Base-by-base conservation (phyloP, 2,888 invertebrate species). In the Eilema caniola region DNA sequence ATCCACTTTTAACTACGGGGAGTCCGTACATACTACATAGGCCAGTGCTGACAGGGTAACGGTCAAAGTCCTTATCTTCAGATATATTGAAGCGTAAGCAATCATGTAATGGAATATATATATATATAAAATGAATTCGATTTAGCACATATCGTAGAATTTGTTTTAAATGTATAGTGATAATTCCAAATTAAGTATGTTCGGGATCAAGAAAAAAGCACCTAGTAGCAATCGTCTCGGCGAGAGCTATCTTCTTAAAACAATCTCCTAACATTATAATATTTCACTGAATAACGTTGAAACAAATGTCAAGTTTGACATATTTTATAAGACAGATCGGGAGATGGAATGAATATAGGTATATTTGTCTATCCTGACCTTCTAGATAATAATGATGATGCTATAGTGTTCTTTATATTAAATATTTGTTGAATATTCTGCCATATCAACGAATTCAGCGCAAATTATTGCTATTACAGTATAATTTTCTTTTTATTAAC, bases 381-480 rank as follows among this genome's bases (percentile, higher is more conserved):
- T 33, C 28, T n/a, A 61, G 61, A 33, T 33, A n/a, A 53, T n/a
- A 61, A n/a, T 61, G 31, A n/a, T 33, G 10, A 61, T n/a, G 60
- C 31, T 31, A 61, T 61, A 28, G 1, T 20, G n/a, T 59, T 20
- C 20, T 37, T 41, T 12, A 14, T 24, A 62, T 24, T 23, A 23
- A 41, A 33, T 24, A 33, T 37, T 62, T n/a, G 24, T 37, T 62
- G 24, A 62, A 62, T 62, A 62, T 62, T 61, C 61, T 61, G n/a
- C 3, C 61, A 28, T 33, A 11, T 61, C 28, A 61, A 61, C 33
- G n/a, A 33, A 28, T 61, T 25, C 20, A 33, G 16, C 61, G 20
- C 33, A n/a, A 61, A 33, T 61, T 10, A 59, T 16, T 59, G 28
- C 16, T 59, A 59, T 59, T 28, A 16, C 59, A 60, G 2, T 33